A percentile compares a stretch with the other conserved stretches of the same genome.
phyloP scores from a whole-genome alignment of 2,113 vertebrate genomes.

The Sapayoa aenigma region DNA sequence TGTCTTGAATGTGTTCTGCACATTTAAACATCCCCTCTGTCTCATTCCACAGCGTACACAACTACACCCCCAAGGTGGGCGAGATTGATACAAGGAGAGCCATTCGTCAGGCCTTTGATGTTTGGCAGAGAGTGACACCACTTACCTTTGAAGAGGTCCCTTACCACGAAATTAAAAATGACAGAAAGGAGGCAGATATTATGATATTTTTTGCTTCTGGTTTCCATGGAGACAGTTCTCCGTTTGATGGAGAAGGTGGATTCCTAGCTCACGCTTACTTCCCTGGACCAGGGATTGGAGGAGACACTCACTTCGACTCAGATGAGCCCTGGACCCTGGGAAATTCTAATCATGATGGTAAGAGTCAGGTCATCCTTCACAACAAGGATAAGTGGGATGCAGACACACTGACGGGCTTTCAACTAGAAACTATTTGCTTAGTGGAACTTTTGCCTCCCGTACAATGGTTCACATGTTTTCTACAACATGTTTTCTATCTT shows the following conservation, averaged over 20 bases:
- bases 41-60: constrained; percentile 85
- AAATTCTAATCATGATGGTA: constrained; percentile 94
- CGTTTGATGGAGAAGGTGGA: constrained; percentile 95
- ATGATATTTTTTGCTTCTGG: constrained; percentile 99
- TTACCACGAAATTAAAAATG: constrained; percentile 93
- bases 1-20: neutral
- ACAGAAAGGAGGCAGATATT: constrained; percentile 96
- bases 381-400: neutral
- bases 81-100: constrained; percentile 93
- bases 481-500: neutral
- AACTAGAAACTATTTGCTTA: neutral
- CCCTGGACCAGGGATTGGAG: constrained; percentile 95
- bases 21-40: neutral
- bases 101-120: constrained; percentile 96
- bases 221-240: constrained; percentile 97
- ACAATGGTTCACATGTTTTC: neutral
- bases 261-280: constrained; percentile 98
- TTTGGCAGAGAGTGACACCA: constrained; percentile 96
- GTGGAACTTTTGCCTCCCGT: neutral
- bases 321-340: constrained; percentile 97
- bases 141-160: constrained; percentile 97
- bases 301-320: constrained; percentile 97
- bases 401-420: neutral
- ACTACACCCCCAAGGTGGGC: constrained; percentile 97
- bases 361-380: constrained; percentile 14